A percentile compares a stretch with the other conserved stretches of the same genome.
Conservation (phyloP, 2,797 vertebrate genomes). For the Hybognathus amarus region DNA sequence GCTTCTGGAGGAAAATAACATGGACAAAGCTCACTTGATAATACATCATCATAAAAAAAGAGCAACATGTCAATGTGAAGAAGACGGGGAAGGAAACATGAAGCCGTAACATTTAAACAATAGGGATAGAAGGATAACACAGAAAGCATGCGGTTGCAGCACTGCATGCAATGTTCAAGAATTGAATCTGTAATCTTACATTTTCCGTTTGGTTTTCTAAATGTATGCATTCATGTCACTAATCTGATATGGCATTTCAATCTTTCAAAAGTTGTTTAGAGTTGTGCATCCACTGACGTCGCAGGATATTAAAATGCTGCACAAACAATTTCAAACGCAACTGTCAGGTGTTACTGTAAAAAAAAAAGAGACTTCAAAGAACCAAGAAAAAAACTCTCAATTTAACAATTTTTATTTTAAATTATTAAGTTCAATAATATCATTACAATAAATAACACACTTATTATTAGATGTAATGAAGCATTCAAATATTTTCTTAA, state of each 20-base stretch:
- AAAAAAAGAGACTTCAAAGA: too few relatives aligned
- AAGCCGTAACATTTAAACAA: neutral
- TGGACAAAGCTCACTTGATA: neutral
- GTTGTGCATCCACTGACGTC: neutral
- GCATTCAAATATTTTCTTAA: neutral
- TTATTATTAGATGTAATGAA: neutral
- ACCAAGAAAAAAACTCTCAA: neutral
- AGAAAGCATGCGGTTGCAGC: neutral
- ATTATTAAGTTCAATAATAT: neutral
- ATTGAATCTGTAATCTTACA: neutral
- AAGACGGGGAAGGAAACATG: neutral
- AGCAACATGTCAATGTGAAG: neutral
- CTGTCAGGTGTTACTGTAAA: neutral
- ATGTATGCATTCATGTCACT: neutral
- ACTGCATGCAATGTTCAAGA: neutral
- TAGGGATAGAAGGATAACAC: neutral
- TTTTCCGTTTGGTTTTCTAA: neutral
- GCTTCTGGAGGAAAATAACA: slow-evolving; percentile 66
- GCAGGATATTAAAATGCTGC: slow-evolving; percentile 6
- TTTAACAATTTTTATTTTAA: neutral
- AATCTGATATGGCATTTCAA: slow-evolving; percentile 5
- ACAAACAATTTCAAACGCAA: neutral
- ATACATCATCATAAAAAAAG: neutral
- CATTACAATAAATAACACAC: neutral
- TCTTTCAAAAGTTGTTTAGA: neutral